Evolutionary conservation across 2,888 invertebrate species (phyloP).

Genomic region (Drosophila nigricruria): DNA sequence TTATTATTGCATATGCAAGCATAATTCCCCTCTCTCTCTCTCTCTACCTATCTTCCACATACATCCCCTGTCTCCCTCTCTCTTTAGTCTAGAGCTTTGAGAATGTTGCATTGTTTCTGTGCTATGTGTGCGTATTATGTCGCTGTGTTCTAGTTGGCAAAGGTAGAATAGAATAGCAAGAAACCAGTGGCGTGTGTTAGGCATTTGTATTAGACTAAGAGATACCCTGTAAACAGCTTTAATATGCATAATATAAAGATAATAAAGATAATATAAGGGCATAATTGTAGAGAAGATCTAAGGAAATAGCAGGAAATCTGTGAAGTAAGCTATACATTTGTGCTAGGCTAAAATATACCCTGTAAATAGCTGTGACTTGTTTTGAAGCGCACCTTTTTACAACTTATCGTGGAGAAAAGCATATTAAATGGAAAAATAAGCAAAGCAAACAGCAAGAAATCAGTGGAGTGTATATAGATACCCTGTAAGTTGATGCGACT

Average conservation of each 20-base stretch:
- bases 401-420: too few species aligned
- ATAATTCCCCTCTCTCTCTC: constrained; percentile 25
- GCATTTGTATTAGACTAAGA: background rate
- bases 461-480: background rate
- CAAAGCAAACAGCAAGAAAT: background rate
- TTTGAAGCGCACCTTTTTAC: too few species aligned
- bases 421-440: background rate
- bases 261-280: too few species aligned
- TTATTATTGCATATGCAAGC: constrained; percentile 46
- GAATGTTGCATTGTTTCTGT: constrained; percentile 33
- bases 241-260: background rate
- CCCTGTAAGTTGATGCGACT: background rate
- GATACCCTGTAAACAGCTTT: constrained; percentile 3
- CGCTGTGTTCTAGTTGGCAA: constrained; percentile 58
- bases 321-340: background rate
- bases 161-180: constrained; percentile 33
- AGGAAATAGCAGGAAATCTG: background rate
- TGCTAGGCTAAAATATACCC: background rate
- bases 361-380: background rate
- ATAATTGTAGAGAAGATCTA: background rate
- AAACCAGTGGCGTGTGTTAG: constrained; percentile 7
- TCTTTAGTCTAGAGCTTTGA: constrained; percentile 14
- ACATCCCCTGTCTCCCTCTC: background rate
- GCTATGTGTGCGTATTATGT: constrained; percentile 33
- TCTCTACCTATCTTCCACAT: background rate